A percentile compares a stretch with the other conserved stretches of the same genome.
Conservation (phyloP, 2,888 invertebrate genomes). For the Drosophila paramelanica region DNA sequence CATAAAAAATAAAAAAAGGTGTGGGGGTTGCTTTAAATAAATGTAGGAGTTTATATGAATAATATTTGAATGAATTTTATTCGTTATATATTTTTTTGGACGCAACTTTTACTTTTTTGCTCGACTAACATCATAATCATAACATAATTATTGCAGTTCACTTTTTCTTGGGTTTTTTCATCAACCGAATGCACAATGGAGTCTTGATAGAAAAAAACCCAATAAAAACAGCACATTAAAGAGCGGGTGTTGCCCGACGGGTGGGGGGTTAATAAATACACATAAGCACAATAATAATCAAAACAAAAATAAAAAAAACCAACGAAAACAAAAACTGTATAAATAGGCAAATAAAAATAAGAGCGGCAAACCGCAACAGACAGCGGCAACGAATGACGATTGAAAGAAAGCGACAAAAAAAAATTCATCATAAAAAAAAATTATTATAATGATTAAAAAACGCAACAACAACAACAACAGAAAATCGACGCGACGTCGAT, state of each 20-base stretch:
- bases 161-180: slow-evolving; percentile 45
- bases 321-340: slow-evolving; percentile 50
- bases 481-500: slow-evolving; percentile 53
- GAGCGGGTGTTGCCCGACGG: slow-evolving; percentile 13
- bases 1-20: slow-evolving; percentile 37
- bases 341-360: slow-evolving; percentile 63
- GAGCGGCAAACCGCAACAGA: slow-evolving; percentile 50
- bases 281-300: slow-evolving; percentile 49
- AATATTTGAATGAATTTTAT: slow-evolving; percentile 26
- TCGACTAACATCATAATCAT: slow-evolving; percentile 24
- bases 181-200: slow-evolving; percentile 59
- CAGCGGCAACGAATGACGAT: slow-evolving; percentile 46
- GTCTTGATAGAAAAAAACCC: slow-evolving; percentile 39
- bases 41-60: slow-evolving; percentile 23
- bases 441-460: slow-evolving; percentile 76
- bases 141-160: slow-evolving; percentile 61
- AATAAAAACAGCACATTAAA: slow-evolving; percentile 44
- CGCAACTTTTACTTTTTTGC: slow-evolving; percentile 58
- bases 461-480: slow-evolving; percentile 29
- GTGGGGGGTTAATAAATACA: slow-evolving; percentile 22
- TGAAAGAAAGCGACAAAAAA: slow-evolving; percentile 66
- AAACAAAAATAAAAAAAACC: slow-evolving; percentile 35
- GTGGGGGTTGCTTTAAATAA: slow-evolving; percentile 39
- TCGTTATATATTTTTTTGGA: slow-evolving; percentile 10
- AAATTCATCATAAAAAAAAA: slow-evolving; percentile 66